phyloP scores from a whole-genome alignment of 2,888 invertebrate species.

The Koerneria pararmatus region DNA sequence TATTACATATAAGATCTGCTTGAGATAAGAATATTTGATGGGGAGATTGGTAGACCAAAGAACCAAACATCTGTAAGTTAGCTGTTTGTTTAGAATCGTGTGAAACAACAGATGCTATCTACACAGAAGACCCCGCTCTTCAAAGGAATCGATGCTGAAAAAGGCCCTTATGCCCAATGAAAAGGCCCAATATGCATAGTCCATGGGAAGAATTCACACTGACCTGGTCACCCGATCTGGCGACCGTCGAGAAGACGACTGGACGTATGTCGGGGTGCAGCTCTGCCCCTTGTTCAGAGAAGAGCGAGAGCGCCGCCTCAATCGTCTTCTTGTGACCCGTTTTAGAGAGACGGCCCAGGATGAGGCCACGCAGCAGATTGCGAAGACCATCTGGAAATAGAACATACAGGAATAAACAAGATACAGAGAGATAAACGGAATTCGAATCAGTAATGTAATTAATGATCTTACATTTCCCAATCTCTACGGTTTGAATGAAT shows the following conservation, averaged over 20 bases:
- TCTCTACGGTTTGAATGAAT: no score
- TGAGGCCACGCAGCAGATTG: constrained; percentile 37
- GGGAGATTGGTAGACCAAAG: no score
- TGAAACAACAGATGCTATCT: no score
- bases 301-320: constrained; percentile 16
- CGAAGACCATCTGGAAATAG: constrained; percentile 33
- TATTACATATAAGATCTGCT: no score
- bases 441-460: not conserved
- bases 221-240: constrained; percentile 34
- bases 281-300: constrained; percentile 12
- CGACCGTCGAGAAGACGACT: constrained; percentile 38
- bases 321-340: constrained; percentile 44
- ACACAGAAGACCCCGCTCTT: no score
- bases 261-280: constrained; percentile 17
- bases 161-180: no score
- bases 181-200: no score
- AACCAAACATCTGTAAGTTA: no score
- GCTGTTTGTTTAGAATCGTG: no score
- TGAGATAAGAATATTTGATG: no score
- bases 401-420: not conserved
- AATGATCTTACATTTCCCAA: not conserved
- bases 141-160: no score
- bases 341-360: constrained; percentile 43
- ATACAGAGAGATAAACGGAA: not conserved
- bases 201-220: no score